A percentile compares a stretch with the other conserved stretches of the same genome.
phyloP scores from a whole-genome alignment of 2,888 invertebrate species.

The Nomada hirtipes region DNA sequence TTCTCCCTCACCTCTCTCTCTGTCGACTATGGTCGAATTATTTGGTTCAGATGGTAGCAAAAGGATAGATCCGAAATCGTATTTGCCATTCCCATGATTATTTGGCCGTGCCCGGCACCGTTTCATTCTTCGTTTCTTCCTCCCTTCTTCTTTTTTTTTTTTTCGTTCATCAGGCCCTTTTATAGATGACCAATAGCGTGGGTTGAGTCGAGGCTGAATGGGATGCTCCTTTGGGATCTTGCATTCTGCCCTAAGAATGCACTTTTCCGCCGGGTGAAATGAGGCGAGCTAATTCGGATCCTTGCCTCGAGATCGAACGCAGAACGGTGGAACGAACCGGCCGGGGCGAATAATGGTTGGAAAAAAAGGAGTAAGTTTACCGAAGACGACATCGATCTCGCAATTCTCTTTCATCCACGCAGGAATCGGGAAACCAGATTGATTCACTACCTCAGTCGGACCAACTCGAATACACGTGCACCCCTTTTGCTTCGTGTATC shows the following conservation, averaged over 20 bases:
- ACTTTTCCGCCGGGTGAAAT: constrained; percentile 79
- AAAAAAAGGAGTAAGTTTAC: constrained; percentile 68
- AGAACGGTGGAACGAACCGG: constrained; percentile 27
- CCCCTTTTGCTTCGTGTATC: constrained; percentile 1
- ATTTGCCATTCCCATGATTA: constrained; percentile 83
- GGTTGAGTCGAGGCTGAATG: constrained; percentile 70
- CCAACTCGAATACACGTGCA: not conserved
- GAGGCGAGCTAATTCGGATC: constrained; percentile 77
- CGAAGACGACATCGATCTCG: constrained; percentile 57
- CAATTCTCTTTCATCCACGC: constrained; percentile 44
- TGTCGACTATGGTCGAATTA: constrained; percentile 68
- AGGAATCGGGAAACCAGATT: constrained; percentile 42
- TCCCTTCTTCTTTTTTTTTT: constrained; percentile 1
- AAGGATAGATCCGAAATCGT: constrained; percentile 75
- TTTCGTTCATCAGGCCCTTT: constrained; percentile 60
- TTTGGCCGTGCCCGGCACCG: constrained; percentile 61
- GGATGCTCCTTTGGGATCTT: constrained; percentile 76
- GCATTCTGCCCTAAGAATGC: constrained; percentile 74
- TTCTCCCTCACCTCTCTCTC: constrained; percentile 29
- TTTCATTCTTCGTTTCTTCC: not conserved
- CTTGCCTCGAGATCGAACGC: constrained; percentile 54
- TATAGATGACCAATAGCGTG: constrained; percentile 79
- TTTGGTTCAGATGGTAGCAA: constrained; percentile 73
- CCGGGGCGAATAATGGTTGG: constrained; percentile 31
- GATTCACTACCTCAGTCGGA: constrained; percentile 42